Conservation (phyloP, 2,113 vertebrate genomes). For the Mola mola region DNA sequence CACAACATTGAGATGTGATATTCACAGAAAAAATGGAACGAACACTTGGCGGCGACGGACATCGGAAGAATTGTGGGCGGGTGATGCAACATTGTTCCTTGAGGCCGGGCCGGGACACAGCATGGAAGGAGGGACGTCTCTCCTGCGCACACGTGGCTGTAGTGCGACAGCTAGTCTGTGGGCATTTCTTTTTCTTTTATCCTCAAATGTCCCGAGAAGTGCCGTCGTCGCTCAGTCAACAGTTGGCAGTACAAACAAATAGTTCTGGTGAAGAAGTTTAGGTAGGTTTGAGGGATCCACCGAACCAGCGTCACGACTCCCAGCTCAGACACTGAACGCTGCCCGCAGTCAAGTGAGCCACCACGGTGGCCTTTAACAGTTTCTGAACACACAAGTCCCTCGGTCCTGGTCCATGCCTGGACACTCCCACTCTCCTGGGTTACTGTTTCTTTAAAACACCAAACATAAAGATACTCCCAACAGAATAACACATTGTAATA, state of each 20-base stretch:
- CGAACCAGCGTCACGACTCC: constrained; percentile 33
- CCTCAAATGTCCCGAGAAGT: constrained; percentile 50
- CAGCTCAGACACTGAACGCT: constrained; percentile 39
- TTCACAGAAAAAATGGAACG: constrained; percentile 68
- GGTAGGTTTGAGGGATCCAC: constrained; percentile 32
- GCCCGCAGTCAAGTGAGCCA: constrained; percentile 73
- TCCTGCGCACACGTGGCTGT: constrained; percentile 20
- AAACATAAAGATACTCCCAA: constrained; percentile 76
- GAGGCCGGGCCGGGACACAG: constrained; percentile 45
- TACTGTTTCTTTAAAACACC: constrained; percentile 65
- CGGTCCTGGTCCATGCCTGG: constrained; percentile 47
- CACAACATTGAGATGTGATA: constrained; percentile 74
- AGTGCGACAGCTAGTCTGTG: constrained; percentile 47
- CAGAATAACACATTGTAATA: constrained; percentile 78
- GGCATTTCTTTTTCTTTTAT: constrained; percentile 41
- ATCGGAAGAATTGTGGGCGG: constrained; percentile 63
- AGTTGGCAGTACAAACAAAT: constrained; percentile 32
- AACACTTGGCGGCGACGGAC: constrained; percentile 63
- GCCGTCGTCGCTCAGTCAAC: constrained; percentile 26
- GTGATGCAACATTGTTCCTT: constrained; percentile 27
- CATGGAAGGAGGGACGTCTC: constrained; percentile 15
- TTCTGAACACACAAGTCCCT: constrained; percentile 19
- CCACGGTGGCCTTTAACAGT: constrained; percentile 36
- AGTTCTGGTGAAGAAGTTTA: constrained; percentile 51
- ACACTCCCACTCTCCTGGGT: constrained; percentile 51